These are phyloP conservation scores for Pygoscelis antarcticus DNA, from an alignment of 2,113 vertebrate species.

Conservation along the genomic window DNA sequence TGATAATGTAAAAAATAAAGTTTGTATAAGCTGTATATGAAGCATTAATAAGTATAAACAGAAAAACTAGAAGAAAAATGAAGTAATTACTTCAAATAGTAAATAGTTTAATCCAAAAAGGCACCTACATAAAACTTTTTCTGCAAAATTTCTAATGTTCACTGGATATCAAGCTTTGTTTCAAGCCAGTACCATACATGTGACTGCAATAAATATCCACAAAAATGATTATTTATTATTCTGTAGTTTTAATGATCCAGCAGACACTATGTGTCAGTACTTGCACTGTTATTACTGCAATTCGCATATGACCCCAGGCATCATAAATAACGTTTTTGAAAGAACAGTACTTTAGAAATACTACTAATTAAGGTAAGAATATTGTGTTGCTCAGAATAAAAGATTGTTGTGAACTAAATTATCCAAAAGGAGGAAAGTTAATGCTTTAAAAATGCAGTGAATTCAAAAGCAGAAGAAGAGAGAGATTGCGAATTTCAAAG, in stretches of 20 bases:
- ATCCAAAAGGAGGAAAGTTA: neutral
- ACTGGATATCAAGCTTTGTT: neutral
- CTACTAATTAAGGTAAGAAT: neutral
- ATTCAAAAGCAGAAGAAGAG: neutral
- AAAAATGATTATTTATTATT: neutral
- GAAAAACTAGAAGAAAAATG: constrained; percentile 16
- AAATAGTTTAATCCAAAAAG: constrained; percentile 17
- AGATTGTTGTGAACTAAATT: neutral
- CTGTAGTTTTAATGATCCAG: neutral
- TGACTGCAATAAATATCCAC: neutral
- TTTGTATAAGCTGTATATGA: neutral
- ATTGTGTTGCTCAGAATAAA: neutral
- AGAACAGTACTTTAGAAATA: neutral
- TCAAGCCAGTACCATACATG: neutral
- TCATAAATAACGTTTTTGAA: neutral
- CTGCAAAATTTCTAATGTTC: neutral
- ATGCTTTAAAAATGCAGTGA: neutral
- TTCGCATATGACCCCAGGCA: neutral
- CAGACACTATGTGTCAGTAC: neutral
- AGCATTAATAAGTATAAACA: neutral
- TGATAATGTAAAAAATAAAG: neutral
- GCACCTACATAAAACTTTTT: neutral
- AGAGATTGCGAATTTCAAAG: neutral
- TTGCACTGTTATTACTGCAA: neutral
- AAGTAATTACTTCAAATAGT: neutral